phyloP scores from a whole-genome alignment of 2,888 invertebrate species.

The Harmothoe impar region DNA sequence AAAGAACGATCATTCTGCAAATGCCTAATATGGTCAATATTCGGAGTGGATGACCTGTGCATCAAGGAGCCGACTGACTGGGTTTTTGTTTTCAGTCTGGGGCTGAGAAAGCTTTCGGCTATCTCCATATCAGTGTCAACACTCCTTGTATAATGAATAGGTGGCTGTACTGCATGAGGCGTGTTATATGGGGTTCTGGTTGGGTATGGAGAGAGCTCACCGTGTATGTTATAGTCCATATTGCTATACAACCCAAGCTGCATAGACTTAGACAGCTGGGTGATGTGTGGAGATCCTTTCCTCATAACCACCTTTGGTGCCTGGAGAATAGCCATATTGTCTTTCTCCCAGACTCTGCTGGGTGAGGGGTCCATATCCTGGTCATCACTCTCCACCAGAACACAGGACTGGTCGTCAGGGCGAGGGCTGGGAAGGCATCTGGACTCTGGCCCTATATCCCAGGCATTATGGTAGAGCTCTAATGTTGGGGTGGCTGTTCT shows the following conservation, averaged over 20 bases:
- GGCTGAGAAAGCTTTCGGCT: background rate
- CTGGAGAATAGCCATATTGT: too few species aligned
- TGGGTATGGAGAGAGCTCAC: too few species aligned
- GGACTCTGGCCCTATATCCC: background rate
- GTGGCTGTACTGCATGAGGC: background rate
- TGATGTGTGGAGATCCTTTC: too few species aligned
- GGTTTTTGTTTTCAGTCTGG: background rate
- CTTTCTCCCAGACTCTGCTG: too few species aligned
- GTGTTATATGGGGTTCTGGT: too few species aligned
- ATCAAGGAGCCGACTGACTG: background rate
- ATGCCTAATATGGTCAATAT: slow-evolving; percentile 5
- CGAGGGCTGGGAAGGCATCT: background rate
- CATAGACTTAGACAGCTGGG: too few species aligned
- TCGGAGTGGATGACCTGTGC: slow-evolving; percentile 11
- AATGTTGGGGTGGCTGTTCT: slow-evolving; percentile 16
- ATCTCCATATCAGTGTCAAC: slow-evolving; percentile 17
- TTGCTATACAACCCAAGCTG: too few species aligned
- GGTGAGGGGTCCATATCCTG: background rate
- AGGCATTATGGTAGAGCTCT: slow-evolving; percentile 14
- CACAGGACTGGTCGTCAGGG: background rate
- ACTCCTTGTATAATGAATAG: slow-evolving; percentile 1
- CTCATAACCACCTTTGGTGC: too few species aligned
- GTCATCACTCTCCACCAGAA: slow-evolving; percentile 10
- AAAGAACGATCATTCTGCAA: background rate
- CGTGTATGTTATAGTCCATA: too few species aligned